A percentile compares a stretch with the other conserved stretches of the same genome.
Evolutionary conservation across 2,888 invertebrate species (phyloP).

Genomic region (Diabrotica balteata): DNA sequence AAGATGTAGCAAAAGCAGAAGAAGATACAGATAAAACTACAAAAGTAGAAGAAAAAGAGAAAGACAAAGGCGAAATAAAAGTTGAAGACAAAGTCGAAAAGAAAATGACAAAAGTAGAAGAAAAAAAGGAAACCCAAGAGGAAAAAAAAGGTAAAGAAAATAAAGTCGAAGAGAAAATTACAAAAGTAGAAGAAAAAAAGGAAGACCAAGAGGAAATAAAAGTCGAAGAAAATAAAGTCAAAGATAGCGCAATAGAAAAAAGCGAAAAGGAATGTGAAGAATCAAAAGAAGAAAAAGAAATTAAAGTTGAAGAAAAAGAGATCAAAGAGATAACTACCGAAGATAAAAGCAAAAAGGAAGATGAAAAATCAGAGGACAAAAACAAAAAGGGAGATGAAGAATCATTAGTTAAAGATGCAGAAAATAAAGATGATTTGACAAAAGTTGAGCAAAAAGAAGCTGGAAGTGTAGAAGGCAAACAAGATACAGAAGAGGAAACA

Average conservation of each 20-base stretch:
- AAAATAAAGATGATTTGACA: conserved; percentile 18
- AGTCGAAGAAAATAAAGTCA: neutral
- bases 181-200: no score
- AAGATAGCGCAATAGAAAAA: neutral
- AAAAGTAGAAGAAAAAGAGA: neutral
- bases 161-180: neutral
- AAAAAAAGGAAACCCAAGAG: no score
- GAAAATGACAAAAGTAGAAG: no score
- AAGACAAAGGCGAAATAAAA: no score
- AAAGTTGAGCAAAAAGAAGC: conserved; percentile 22
- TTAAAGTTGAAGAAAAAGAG: conserved; percentile 44
- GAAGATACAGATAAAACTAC: neutral
- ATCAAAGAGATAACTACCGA: no score
- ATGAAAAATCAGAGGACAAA: conserved; percentile 35
- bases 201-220: no score
- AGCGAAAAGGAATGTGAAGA: neutral
- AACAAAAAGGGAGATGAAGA: conserved; percentile 29
- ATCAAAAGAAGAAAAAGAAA: conserved; percentile 32
- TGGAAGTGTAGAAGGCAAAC: conserved; percentile 8
- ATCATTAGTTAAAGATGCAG: neutral
- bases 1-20: no score
- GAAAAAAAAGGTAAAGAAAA: neutral
- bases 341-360: no score
- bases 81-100: no score
- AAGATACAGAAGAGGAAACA: neutral